Percentiles rank a stretch among this genome's conserved stretches.
Evolutionary conservation across 1,140 invertebrate species (phyloP).

Genomic region (Drosophila baimaii): DNA sequence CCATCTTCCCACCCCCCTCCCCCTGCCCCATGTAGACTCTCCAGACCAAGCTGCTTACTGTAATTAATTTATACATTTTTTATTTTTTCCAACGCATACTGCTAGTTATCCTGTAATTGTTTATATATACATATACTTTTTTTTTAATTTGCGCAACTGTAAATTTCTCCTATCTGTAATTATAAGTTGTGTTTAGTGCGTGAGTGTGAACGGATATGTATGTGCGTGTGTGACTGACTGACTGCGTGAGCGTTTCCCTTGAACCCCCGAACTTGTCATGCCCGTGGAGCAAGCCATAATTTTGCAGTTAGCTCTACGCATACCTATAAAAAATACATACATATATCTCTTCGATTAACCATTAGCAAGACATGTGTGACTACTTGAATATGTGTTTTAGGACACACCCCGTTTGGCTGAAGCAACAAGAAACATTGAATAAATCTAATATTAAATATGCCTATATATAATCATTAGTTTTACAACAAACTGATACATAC

Average conservation of each 20-base stretch:
- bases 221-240: too few relatives aligned
- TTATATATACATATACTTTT: too few relatives aligned
- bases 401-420: constrained; percentile 24
- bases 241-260: constrained; percentile 22
- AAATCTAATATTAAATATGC: constrained; percentile 36
- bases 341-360: constrained; percentile 63
- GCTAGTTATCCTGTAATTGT: constrained; percentile 25
- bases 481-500: constrained; percentile 33
- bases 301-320: constrained; percentile 45
- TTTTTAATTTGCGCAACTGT: constrained; percentile 51
- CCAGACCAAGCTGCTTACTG: constrained; percentile 45
- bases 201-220: constrained; percentile 22
- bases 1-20: constrained; percentile 30
- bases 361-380: constrained; percentile 54
- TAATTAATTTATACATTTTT: constrained; percentile 62
- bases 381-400: constrained; percentile 54
- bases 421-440: constrained; percentile 40
- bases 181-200: constrained; percentile 50
- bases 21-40: constrained; percentile 45
- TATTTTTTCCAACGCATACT: constrained; percentile 23
- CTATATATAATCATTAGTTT: constrained; percentile 40
- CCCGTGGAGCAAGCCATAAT: constrained; percentile 58
- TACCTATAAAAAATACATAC: constrained; percentile 39
- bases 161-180: constrained; percentile 57
- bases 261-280: constrained; percentile 54